phyloP scores from a whole-genome alignment of 1,140 invertebrate species.

The Reticulitermes speratus region DNA sequence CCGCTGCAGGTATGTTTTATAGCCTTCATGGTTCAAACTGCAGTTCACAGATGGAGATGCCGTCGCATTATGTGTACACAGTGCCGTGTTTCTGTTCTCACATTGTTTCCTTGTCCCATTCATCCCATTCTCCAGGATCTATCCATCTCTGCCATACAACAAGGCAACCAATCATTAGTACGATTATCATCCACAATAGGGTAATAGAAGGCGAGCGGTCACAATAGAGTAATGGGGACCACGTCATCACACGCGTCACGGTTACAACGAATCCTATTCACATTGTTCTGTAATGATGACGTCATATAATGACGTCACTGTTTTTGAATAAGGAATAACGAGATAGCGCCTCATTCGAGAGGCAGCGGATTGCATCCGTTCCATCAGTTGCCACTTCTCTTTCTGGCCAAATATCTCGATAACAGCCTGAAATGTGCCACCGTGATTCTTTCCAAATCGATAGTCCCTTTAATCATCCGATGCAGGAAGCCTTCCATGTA shows the following conservation, averaged over 20 bases:
- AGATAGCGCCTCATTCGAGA: neutral
- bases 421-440: too few relatives aligned
- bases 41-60: neutral
- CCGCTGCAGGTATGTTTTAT: too few relatives aligned
- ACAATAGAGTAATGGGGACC: neutral
- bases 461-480: too few relatives aligned
- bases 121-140: neutral
- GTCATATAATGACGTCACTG: neutral
- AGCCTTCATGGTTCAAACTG: neutral
- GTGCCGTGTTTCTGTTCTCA: neutral
- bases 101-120: too few relatives aligned
- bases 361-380: too few relatives aligned
- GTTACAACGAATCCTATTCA: neutral
- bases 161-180: slow-evolving; percentile 1
- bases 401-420: too few relatives aligned
- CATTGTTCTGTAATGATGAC: neutral
- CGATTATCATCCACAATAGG: neutral
- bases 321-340: neutral
- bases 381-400: too few relatives aligned
- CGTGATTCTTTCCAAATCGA: too few relatives aligned
- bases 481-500: too few relatives aligned
- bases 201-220: neutral
- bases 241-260: slow-evolving; percentile 4
- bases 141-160: neutral
- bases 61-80: neutral